These are phyloP conservation scores for Cacatua alba DNA, from an alignment of 2,113 vertebrate genomes.

Conservation along the genomic window DNA sequence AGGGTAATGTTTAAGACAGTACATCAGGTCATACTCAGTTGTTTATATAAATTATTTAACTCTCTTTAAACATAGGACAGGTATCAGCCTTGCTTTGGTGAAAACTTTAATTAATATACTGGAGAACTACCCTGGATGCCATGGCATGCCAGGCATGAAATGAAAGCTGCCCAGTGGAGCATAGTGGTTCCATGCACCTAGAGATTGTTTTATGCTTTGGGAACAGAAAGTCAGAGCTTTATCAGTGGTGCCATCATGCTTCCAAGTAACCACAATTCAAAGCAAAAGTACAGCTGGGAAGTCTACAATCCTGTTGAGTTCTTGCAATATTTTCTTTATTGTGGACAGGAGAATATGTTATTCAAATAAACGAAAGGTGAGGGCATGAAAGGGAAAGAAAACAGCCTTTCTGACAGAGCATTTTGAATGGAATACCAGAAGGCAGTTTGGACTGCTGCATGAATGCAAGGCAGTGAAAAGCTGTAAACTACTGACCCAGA, in stretches of 20 bases:
- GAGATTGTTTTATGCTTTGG: background rate
- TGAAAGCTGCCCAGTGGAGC: background rate
- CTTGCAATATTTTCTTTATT: background rate
- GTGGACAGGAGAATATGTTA: background rate
- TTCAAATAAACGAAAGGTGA: background rate
- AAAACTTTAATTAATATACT: background rate
- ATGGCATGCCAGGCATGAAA: background rate
- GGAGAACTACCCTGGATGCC: background rate
- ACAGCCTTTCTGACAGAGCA: background rate
- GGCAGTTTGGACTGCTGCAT: background rate
- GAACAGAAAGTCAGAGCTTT: background rate
- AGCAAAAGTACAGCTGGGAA: background rate
- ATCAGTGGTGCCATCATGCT: background rate
- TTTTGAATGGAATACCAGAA: background rate
- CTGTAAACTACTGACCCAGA: background rate
- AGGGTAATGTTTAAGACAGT: background rate
- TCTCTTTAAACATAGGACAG: background rate
- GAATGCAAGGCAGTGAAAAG: background rate
- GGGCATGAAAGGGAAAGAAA: background rate
- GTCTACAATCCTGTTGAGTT: background rate
- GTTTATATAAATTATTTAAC: background rate
- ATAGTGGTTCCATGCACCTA: background rate
- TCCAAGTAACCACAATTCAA: background rate
- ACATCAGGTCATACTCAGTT: background rate
- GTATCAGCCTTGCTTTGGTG: background rate